Evolutionary conservation across 2,113 vertebrate genomes (phyloP).

Genomic region (Sphaerodactylus townsendi): DNA sequence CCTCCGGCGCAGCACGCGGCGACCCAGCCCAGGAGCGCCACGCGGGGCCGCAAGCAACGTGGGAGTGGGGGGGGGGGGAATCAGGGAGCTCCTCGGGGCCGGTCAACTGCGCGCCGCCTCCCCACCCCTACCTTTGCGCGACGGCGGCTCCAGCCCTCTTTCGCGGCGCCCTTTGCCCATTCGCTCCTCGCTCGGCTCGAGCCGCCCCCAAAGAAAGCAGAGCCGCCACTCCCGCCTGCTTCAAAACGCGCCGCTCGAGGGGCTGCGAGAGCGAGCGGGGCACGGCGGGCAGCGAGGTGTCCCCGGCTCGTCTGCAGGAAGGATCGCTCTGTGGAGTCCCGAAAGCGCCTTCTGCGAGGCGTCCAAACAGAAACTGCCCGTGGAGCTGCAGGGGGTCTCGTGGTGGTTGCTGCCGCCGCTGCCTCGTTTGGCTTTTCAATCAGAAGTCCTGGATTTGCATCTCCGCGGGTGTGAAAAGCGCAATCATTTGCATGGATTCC

Average conservation of each 20-base stretch:
- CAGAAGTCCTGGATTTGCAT: not conserved
- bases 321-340: not conserved
- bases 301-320: not conserved
- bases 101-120: too few relatives aligned
- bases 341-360: not conserved
- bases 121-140: not conserved
- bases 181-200: not conserved
- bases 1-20: too few relatives aligned
- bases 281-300: not conserved
- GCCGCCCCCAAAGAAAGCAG: conserved; percentile 15
- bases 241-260: not conserved
- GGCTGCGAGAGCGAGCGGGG: not conserved
- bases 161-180: not conserved
- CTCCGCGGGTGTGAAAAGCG: not conserved
- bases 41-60: too few relatives aligned
- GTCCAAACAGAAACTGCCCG: too few relatives aligned
- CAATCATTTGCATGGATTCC: not conserved
- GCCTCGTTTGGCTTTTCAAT: not conserved
- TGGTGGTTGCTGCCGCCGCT: not conserved
- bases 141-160: not conserved
- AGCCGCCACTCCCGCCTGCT: not conserved
- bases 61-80: too few relatives aligned
- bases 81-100: too few relatives aligned
- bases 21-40: too few relatives aligned
- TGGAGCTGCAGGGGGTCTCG: too few relatives aligned